Base-by-base conservation (phyloP, 1,140 invertebrate species). In the Cydia splendana region DNA sequence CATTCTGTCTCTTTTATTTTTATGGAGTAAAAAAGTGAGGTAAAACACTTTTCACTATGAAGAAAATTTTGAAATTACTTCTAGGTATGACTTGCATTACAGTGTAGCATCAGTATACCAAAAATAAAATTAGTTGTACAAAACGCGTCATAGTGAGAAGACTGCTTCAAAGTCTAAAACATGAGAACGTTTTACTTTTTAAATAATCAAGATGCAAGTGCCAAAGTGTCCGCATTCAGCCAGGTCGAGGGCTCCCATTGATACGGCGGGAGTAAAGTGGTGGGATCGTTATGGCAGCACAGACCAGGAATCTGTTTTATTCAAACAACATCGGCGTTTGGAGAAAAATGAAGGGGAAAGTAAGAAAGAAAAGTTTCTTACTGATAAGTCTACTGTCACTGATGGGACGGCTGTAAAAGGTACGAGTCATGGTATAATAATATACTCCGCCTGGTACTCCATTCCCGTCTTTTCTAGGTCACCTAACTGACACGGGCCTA, bases 161-260 rank as follows among this genome's bases (percentile, higher is more conserved):
- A 18, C 18, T 42, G 10, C 15, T 71, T 38, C 28, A 30, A 34
- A 12, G 20, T 69, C 34, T 45, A 38, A 45, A 71, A 38, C 24
- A 18, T 71, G n/a, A 71, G 67, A 18, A 9, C n/a, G n/a, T 10
- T 18, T 28, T 48, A 30, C n/a, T 2, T 13, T 28, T 48, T 24
- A 28, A 51, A 24, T 34, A 51, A 77, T 69, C 10, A 48, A 75
- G 76, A 91, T 91, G 88, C 78, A 85, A 69, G 34, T 42, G 13
- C 38, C 81, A 6, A 82, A 80, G 78, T 82, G 85, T 7, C 65
- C 85, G 5, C 79, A 81, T 69, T 79, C 80, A 65, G 84, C 90
- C 18, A 83, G 90, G 82, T 92, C 88, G 57, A 86, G 90, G 83
- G 83, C 84, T 48, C 90, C 90, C 4, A 85, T 92, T 28, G 79